Evolutionary conservation across 2,888 invertebrate species (phyloP).

Genomic region (Melinaea marsaeus): DNA sequence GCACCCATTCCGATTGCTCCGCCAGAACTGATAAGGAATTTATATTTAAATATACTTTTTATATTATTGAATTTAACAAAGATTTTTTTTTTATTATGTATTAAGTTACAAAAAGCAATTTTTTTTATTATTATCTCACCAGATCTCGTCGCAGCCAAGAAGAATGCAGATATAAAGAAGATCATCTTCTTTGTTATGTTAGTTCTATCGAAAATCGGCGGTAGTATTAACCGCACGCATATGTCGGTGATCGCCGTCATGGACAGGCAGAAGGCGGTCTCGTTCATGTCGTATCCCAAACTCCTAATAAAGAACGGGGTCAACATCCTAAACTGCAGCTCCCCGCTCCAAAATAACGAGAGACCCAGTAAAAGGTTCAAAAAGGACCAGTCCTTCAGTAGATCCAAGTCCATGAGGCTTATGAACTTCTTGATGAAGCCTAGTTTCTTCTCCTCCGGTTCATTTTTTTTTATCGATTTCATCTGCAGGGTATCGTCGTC

Average conservation of each 20-base stretch:
- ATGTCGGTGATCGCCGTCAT: slow-evolving; percentile 87
- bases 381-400: slow-evolving; percentile 84
- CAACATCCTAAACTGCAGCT: slow-evolving; percentile 86
- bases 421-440: slow-evolving; percentile 78
- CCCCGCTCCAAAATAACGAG: slow-evolving; percentile 85
- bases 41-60: too few species aligned
- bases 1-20: slow-evolving; percentile 83
- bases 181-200: slow-evolving; percentile 83
- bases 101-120: slow-evolving; percentile 8
- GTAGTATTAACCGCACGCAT: slow-evolving; percentile 83
- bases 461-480: slow-evolving; percentile 64
- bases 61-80: too few species aligned
- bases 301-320: slow-evolving; percentile 82
- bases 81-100: too few species aligned
- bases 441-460: slow-evolving; percentile 52
- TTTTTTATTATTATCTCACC: slow-evolving; percentile 73
- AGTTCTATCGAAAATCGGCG: slow-evolving; percentile 84
- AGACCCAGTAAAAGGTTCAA: slow-evolving; percentile 84
- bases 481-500: slow-evolving; percentile 72
- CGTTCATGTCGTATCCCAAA: slow-evolving; percentile 79
- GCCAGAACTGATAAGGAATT: slow-evolving; percentile 79
- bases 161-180: slow-evolving; percentile 84
- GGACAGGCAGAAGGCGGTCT: slow-evolving; percentile 85
- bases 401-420: slow-evolving; percentile 83
- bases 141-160: slow-evolving; percentile 84